Evolutionary conservation across 2,888 invertebrate genomes (phyloP), one percentile per base, ranked within the genome.

Genomic region (Galeruca laticollis): DNA sequence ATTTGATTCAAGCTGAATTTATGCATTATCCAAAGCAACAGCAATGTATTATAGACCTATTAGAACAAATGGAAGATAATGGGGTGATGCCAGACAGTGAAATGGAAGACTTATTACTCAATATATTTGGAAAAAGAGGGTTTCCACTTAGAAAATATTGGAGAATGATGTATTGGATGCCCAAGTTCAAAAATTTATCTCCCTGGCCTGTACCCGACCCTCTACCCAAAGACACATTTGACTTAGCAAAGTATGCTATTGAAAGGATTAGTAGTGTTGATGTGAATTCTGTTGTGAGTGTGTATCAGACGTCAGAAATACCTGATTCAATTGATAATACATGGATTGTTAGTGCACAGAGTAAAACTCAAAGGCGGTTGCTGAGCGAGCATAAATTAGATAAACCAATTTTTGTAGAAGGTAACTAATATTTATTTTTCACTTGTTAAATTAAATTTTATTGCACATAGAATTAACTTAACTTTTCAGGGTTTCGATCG

Each of bases 11-110:
- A 88, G 90, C 92, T 0, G 96, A 97, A 84, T 94, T 97, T 79
- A 90, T 93, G 90, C 96, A 98, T 84, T 98, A 94, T 87, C 97
- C 98, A 0, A 95, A 95, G 83, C 99, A 99, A 81, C 99, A 99
- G 81, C 93, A 96, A 73, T 96, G 96, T 85, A 93, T 93, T 47
- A 90, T 97, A n/a, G 94, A 94, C 82, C 83, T 99, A 62, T 86
- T 98, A 31, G 93, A 95, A 78, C 93, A 97, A 87, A 99, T 99
- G 99, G 98, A 99, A 88, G 90, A 93, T 76, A 92, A 95, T 85
- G 77, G 78, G 73, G 95, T 99, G 2, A 93, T 96, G 77, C 98
- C 98, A 0, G 99, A 99, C 84, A 88, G 89, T 69, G 97, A 98
- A 86, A 90, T 95, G 87, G 94, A 97, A 81, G 88, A 90, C 63